Evolutionary conservation across 2,888 invertebrate species (phyloP).

Genomic region (Eubasilissa splendida): DNA sequence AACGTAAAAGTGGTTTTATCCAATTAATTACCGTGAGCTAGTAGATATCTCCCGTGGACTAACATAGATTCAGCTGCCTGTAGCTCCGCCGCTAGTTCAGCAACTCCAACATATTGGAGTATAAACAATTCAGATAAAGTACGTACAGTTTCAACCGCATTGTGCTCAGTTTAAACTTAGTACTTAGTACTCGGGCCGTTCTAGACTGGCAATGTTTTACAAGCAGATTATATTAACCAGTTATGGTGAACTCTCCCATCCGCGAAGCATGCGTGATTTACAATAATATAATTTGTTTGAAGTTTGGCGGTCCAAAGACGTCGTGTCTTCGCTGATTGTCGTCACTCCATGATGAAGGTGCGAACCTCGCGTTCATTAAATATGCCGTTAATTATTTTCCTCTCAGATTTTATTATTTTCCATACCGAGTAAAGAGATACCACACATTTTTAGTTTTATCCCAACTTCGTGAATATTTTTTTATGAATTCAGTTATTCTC

Average conservation of each 20-base stretch:
- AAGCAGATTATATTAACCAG: conserved; percentile 23
- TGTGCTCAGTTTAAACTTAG: conserved; percentile 31
- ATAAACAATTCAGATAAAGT: conserved; percentile 26
- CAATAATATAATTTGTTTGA: too few relatives aligned
- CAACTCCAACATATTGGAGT: conserved; percentile 3
- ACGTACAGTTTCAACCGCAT: conserved; percentile 24
- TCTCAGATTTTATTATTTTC: too few relatives aligned
- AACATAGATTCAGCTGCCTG: background rate
- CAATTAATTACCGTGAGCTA: conserved; percentile 4
- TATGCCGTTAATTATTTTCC: too few relatives aligned
- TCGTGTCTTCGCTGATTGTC: too few relatives aligned
- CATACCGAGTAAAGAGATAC: too few relatives aligned
- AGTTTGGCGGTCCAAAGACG: too few relatives aligned
- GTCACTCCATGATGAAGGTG: too few relatives aligned
- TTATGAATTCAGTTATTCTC: too few relatives aligned
- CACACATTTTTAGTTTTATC: too few relatives aligned
- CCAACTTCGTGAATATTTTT: too few relatives aligned
- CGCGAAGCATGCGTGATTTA: conserved; percentile 2
- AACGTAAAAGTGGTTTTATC: background rate
- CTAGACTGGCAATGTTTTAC: conserved; percentile 1
- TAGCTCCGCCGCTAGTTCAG: conserved; percentile 2
- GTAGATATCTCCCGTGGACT: background rate
- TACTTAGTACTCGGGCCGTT: conserved; percentile 24
- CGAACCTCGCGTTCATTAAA: too few relatives aligned
- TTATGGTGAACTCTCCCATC: conserved; percentile 13